Conservation (phyloP, 1,140 invertebrate genomes). For the Ylistrum balloti region DNA sequence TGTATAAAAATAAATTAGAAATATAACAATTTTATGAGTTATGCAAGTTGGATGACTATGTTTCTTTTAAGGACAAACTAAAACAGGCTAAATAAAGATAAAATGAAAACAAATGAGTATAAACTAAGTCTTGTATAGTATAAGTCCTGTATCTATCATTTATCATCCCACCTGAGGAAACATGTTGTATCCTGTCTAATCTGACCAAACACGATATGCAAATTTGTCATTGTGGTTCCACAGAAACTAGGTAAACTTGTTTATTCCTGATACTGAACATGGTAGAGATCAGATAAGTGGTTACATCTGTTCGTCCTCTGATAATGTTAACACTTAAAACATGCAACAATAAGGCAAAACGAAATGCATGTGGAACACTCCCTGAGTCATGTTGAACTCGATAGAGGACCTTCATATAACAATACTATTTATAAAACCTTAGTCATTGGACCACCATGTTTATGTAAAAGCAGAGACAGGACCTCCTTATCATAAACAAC, state of each 20-base stretch:
- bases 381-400: slow-evolving; percentile 9
- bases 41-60: not conserved
- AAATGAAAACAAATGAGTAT: not conserved
- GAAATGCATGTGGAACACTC: not conserved
- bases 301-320: no score
- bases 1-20: not conserved
- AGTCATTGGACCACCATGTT: no score
- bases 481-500: no score
- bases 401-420: not conserved
- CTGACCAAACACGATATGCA: no score
- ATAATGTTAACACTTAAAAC: not conserved
- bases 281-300: no score
- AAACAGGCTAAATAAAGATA: not conserved
- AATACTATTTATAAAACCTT: not conserved
- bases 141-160: no score
- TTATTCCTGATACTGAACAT: no score
- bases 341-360: not conserved
- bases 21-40: slow-evolving; percentile 16
- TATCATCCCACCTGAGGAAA: not conserved
- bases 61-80: not conserved
- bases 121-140: not conserved
- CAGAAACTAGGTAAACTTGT: no score
- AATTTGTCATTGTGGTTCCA: no score
- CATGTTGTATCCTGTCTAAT: no score
- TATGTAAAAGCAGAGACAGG: no score